Percentiles rank a stretch among this genome's conserved stretches.
phyloP scores from a whole-genome alignment of 2,797 vertebrate species.

The Nyctalus aviator region DNA sequence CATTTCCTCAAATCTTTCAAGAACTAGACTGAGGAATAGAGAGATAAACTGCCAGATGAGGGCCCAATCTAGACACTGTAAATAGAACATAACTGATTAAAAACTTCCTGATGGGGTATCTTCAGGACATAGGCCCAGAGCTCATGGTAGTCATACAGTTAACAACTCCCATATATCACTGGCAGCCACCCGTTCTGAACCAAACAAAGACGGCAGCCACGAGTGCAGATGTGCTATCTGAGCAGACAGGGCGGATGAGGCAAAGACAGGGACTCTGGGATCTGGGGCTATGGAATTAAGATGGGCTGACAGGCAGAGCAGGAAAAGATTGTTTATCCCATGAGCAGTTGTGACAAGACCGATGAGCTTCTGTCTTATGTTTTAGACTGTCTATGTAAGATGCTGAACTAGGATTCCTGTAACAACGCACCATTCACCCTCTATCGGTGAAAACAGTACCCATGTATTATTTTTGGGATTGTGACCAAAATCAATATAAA shows the following conservation, averaged over 20 bases:
- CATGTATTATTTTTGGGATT: neutral
- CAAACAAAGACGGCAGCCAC: neutral
- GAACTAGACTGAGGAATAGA: neutral
- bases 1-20: neutral
- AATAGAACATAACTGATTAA: neutral
- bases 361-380: neutral
- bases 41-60: neutral
- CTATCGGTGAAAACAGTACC: neutral
- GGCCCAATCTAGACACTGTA: neutral
- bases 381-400: neutral
- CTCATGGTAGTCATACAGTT: neutral
- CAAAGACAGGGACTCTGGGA: neutral
- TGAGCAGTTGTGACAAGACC: neutral
- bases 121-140: neutral
- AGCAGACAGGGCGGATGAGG: neutral
- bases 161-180: neutral
- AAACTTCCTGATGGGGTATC: neutral
- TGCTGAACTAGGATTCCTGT: neutral
- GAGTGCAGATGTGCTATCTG: neutral
- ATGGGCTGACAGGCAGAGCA: neutral
- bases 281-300: neutral
- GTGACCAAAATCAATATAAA: neutral
- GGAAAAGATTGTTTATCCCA: neutral
- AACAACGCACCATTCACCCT: slow-evolving; percentile 23
- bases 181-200: neutral